These are phyloP conservation scores for Asbolus verrucosus DNA, from an alignment of 1,140 invertebrate species.

Conservation along the genomic window DNA sequence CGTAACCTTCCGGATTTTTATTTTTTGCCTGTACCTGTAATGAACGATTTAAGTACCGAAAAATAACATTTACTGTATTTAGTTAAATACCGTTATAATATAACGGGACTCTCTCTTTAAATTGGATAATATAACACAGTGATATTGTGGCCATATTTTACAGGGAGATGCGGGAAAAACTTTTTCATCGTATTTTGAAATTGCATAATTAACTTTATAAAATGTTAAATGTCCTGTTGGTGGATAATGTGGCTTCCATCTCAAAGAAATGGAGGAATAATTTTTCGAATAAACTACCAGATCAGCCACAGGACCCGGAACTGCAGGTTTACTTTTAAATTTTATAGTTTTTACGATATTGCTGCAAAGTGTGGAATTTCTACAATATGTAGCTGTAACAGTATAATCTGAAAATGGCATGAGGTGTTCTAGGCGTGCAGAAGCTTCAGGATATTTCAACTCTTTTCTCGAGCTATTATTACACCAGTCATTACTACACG, in stretches of 20 bases:
- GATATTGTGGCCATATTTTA: slow-evolving; percentile 38
- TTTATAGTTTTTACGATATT: neutral
- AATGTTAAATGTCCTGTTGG: slow-evolving; percentile 41
- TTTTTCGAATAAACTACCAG: slow-evolving; percentile 43
- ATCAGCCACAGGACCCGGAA: slow-evolving; percentile 9
- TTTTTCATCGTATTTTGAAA: too few relatives aligned
- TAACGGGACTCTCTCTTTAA: too few relatives aligned
- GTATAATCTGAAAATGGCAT: slow-evolving; percentile 4
- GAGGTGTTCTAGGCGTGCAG: neutral
- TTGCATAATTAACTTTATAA: slow-evolving; percentile 28
- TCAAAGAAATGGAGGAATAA: slow-evolving; percentile 35
- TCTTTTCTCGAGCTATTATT: neutral
- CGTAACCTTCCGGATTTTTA: neutral
- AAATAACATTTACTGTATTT: neutral
- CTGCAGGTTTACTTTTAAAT: neutral
- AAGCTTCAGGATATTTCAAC: neutral
- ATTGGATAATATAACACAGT: neutral
- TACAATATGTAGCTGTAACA: neutral
- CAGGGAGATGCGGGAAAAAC: slow-evolving; percentile 1
- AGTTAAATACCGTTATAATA: too few relatives aligned
- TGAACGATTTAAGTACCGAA: neutral
- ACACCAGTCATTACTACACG: neutral
- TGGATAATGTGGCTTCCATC: slow-evolving; percentile 45
- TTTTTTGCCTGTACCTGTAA: neutral
- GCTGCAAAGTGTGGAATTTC: neutral